These are phyloP conservation scores for Netelia virgata DNA, from an alignment of 2,888 invertebrate species.

Conservation along the genomic window DNA sequence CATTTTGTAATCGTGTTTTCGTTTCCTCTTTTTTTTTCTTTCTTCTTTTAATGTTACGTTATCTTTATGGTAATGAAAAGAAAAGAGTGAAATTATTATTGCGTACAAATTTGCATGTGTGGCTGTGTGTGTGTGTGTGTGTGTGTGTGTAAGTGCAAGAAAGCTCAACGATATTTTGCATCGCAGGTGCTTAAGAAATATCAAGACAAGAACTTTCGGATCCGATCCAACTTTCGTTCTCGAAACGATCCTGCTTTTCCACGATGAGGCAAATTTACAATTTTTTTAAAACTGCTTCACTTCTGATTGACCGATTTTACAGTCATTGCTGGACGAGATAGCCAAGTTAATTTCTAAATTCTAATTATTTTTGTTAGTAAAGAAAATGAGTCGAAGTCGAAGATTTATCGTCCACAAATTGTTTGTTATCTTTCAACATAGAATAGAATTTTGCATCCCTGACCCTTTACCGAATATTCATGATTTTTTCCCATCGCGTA, in stretches of 20 bases:
- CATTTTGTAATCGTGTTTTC: not conserved
- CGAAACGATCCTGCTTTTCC: constrained; percentile 16
- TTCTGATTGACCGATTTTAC: not conserved
- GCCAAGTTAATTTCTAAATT: not conserved
- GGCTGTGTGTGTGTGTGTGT: constrained; percentile 15
- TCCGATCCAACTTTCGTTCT: constrained; percentile 55
- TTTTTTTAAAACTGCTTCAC: constrained; percentile 12
- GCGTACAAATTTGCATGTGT: constrained; percentile 35
- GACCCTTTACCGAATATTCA: no score
- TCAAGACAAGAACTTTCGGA: constrained; percentile 72
- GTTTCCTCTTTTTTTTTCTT: constrained; percentile 25
- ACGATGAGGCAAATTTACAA: constrained; percentile 20
- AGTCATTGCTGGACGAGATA: not conserved
- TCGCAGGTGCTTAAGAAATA: constrained; percentile 71
- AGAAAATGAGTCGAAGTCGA: no score
- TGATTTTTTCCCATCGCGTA: no score
- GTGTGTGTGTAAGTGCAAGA: not conserved
- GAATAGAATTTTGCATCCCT: no score
- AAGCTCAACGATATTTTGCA: constrained; percentile 43
- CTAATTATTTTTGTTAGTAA: no score
- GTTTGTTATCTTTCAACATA: no score
- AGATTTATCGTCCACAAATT: no score
- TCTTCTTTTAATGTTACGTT: constrained; percentile 35
- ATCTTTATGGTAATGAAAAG: constrained; percentile 30
- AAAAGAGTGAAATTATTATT: constrained; percentile 36